These are phyloP conservation scores for Atractosteus spatula DNA, from an alignment of 2,113 vertebrate genomes.

Conservation along the genomic window DNA sequence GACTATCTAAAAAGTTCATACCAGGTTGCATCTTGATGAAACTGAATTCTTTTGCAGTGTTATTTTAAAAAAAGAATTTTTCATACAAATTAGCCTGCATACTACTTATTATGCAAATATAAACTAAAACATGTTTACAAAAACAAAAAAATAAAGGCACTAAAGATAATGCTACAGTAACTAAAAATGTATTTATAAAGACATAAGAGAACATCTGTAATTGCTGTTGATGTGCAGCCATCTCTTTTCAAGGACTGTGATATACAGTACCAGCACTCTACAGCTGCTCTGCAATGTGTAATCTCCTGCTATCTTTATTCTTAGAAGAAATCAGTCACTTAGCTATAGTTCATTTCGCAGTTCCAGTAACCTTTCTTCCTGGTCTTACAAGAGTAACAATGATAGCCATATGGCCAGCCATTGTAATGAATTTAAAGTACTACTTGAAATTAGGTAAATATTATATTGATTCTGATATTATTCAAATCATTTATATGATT, in stretches of 20 bases:
- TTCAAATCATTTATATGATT: no score
- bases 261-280: conserved; percentile 7
- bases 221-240: neutral
- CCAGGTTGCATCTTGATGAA: no score
- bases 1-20: no score
- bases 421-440: neutral
- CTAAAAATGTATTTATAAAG: neutral
- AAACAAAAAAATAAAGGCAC: neutral
- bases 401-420: conserved; percentile 10
- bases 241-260: conserved; percentile 25
- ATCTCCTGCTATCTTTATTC: conserved; percentile 13
- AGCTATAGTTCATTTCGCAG: conserved; percentile 22
- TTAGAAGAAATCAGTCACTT: conserved; percentile 16
- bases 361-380: neutral
- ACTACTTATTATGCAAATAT: no score
- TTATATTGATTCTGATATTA: neutral
- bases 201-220: neutral
- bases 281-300: conserved; percentile 29
- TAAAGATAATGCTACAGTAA: neutral
- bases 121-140: no score
- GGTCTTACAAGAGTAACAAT: neutral
- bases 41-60: no score
- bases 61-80: no score
- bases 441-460: conserved; percentile 11
- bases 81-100: no score